Evolutionary conservation across 2,888 invertebrate species (phyloP).

Genomic region (Noctua pronuba): DNA sequence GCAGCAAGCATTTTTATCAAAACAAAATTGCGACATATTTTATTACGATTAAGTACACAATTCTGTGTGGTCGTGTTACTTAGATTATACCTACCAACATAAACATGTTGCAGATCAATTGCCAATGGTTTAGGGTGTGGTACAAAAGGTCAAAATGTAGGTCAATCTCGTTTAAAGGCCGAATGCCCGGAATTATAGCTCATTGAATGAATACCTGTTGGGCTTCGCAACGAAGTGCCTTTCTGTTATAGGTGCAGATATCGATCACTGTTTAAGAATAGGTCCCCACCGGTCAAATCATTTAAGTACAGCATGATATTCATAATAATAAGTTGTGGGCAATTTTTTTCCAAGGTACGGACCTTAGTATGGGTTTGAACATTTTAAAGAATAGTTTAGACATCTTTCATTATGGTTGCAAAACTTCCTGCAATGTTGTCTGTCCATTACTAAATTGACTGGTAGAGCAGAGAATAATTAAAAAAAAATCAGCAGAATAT

Average conservation of each 20-base stretch:
- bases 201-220: constrained; percentile 52
- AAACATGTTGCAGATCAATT: constrained; percentile 50
- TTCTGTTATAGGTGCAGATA: constrained; percentile 24
- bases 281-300: not conserved
- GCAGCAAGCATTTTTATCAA: not conserved
- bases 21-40: constrained; percentile 10
- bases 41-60: constrained; percentile 12
- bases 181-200: constrained; percentile 64
- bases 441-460: not conserved
- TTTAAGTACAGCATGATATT: not conserved
- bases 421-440: not conserved
- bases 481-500: not conserved
- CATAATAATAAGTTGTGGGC: not conserved
- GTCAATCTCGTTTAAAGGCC: constrained; percentile 74
- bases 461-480: not conserved
- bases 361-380: no score
- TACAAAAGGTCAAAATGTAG: constrained; percentile 77
- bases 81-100: constrained; percentile 29
- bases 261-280: constrained; percentile 7
- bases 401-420: not conserved
- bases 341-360: not conserved
- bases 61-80: constrained; percentile 29
- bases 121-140: constrained; percentile 70
- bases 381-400: not conserved
- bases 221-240: constrained; percentile 40